Evolutionary conservation across 2,113 vertebrate species (phyloP).

Genomic region (Brevimyrus niger): DNA sequence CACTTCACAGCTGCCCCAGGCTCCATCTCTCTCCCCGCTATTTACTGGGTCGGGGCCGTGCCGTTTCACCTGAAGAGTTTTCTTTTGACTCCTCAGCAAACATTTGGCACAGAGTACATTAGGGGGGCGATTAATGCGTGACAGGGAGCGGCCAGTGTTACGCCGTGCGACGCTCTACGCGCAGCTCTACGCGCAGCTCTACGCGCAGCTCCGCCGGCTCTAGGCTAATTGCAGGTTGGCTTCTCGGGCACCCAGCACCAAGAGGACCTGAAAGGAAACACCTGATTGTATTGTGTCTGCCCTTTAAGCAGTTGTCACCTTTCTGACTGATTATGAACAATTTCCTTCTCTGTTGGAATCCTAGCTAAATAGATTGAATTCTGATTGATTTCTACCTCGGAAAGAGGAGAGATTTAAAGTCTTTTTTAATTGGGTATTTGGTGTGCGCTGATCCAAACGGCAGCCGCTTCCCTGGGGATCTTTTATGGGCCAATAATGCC

Average conservation of each 20-base stretch:
- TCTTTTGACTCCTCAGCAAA: not conserved
- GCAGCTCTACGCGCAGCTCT: constrained; percentile 39
- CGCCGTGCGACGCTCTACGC: constrained; percentile 41
- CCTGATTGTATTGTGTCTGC: constrained; percentile 62
- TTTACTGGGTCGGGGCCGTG: not conserved
- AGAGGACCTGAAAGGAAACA: constrained; percentile 60
- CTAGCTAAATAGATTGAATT: constrained; percentile 73
- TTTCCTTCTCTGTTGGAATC: constrained; percentile 74
- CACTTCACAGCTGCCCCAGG: not conserved
- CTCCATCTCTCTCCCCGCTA: not conserved
- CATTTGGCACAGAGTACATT: not conserved
- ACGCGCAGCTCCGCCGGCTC: constrained; percentile 40
- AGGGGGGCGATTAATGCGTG: not conserved
- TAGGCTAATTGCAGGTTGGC: constrained; percentile 50
- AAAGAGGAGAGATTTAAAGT: constrained; percentile 71
- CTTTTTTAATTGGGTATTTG: constrained; percentile 75
- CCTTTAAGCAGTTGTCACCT: constrained; percentile 71
- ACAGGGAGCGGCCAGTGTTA: not conserved
- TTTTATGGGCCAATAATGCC: constrained; percentile 75
- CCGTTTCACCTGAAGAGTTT: not conserved
- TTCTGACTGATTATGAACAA: constrained; percentile 67
- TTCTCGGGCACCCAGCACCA: constrained; percentile 41
- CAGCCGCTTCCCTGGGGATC: constrained; percentile 63
- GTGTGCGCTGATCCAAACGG: constrained; percentile 73
- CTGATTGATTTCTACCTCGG: constrained; percentile 71